A percentile compares a stretch with the other conserved stretches of the same genome.
Evolutionary conservation across 2,888 invertebrate species (phyloP).

Genomic region (Limenitis arthemis): DNA sequence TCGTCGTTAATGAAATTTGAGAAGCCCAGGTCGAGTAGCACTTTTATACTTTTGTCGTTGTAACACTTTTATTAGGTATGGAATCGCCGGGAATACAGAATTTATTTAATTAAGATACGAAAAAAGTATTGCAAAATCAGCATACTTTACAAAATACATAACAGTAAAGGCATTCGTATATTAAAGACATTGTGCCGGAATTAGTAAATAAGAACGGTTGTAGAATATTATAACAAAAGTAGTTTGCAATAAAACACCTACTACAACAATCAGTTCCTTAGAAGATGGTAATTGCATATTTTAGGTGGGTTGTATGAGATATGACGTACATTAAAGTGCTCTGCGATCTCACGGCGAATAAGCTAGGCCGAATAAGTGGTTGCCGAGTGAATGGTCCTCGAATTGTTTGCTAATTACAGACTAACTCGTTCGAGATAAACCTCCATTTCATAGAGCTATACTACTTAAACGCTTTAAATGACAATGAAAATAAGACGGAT

Average conservation of each 20-base stretch:
- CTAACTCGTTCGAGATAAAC: conserved; percentile 20
- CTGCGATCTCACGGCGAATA: conserved; percentile 21
- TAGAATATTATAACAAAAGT: not conserved
- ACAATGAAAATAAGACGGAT: conserved; percentile 4
- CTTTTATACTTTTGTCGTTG: conserved; percentile 21
- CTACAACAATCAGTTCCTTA: conserved; percentile 2
- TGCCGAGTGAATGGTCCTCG: conserved; percentile 22
- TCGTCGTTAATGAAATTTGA: conserved; percentile 43
- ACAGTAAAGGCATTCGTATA: too few relatives aligned
- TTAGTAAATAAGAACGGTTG: too few relatives aligned
- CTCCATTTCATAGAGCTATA: conserved; percentile 8
- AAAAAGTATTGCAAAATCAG: too few relatives aligned
- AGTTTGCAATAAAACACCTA: conserved; percentile 4
- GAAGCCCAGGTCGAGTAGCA: conserved; percentile 31
- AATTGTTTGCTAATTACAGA: conserved; percentile 24
- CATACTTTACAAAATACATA: too few relatives aligned
- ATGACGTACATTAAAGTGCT: conserved; percentile 24
- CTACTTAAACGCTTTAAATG: conserved; percentile 14
- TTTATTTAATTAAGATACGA: too few relatives aligned
- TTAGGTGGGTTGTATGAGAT: conserved; percentile 25
- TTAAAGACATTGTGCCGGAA: too few relatives aligned
- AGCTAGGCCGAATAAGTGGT: conserved; percentile 22
- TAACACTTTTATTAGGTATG: not conserved
- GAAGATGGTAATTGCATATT: conserved; percentile 17
- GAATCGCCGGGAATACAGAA: too few relatives aligned